Evolutionary conservation across 2,113 vertebrate genomes (phyloP).

Genomic region (Perca flavescens): DNA sequence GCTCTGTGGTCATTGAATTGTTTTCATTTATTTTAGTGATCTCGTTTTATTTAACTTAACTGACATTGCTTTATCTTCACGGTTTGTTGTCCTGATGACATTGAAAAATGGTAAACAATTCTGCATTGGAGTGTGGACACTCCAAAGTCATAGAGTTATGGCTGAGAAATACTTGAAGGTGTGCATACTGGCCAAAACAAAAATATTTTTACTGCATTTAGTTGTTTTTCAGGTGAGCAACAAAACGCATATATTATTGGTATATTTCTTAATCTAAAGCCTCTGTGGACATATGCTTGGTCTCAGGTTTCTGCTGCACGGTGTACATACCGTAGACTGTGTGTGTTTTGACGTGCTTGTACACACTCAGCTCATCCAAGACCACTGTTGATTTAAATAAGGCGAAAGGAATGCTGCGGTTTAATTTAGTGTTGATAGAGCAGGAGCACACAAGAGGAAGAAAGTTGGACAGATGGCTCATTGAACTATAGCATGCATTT

Average conservation of each 20-base stretch:
- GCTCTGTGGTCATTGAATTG: background rate
- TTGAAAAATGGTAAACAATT: background rate
- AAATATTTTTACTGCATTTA: background rate
- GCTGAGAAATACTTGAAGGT: slow-evolving; percentile 39
- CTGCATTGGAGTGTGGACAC: background rate
- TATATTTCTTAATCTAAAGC: slow-evolving; percentile 16
- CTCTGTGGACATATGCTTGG: background rate
- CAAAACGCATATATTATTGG: background rate
- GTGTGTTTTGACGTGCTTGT: slow-evolving; percentile 64
- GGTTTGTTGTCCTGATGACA: background rate
- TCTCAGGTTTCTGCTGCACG: slow-evolving; percentile 42
- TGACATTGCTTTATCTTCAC: background rate
- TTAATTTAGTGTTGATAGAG: slow-evolving; percentile 29
- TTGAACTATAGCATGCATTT: background rate
- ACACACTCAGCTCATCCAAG: slow-evolving; percentile 53
- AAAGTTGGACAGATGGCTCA: background rate
- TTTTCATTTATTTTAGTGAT: slow-evolving; percentile 12
- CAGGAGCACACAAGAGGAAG: slow-evolving; percentile 19
- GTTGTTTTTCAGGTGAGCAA: background rate
- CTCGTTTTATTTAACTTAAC: slow-evolving; percentile 11
- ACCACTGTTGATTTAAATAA: slow-evolving; percentile 65
- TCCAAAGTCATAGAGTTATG: background rate
- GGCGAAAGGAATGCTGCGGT: slow-evolving; percentile 70
- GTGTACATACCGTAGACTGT: slow-evolving; percentile 7
- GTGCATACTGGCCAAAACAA: slow-evolving; percentile 12